A percentile compares a stretch with the other conserved stretches of the same genome.
Conservation (phyloP, 2,888 invertebrate species). For the Ferdinandea cuprea region DNA sequence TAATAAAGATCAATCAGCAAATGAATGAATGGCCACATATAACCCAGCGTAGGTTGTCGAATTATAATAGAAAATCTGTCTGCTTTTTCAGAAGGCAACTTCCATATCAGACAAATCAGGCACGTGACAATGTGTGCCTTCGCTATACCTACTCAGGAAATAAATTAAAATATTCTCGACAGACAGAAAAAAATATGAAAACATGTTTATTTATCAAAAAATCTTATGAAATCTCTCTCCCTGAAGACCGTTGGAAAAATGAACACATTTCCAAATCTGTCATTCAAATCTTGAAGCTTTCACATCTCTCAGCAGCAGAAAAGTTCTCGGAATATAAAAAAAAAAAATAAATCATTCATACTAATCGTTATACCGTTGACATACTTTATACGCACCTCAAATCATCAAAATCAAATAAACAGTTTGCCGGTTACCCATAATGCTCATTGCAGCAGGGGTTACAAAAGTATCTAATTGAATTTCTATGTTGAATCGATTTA, state of each 20-base stretch:
- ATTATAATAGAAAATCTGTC: not conserved
- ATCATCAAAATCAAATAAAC: slow-evolving; percentile 37
- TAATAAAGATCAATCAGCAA: not conserved
- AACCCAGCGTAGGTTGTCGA: no score
- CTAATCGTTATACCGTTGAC: slow-evolving; percentile 17
- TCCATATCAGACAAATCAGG: not conserved
- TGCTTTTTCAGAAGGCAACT: not conserved
- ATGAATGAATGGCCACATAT: no score
- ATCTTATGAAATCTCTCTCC: not conserved
- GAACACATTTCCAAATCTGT: not conserved
- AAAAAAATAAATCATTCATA: slow-evolving; percentile 21
- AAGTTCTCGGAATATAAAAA: no score
- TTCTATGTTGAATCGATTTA: slow-evolving; percentile 62
- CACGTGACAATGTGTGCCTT: not conserved
- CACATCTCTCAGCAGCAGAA: not conserved
- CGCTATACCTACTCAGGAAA: not conserved
- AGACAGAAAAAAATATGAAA: not conserved
- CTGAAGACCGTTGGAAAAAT: not conserved
- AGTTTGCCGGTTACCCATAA: slow-evolving; percentile 49
- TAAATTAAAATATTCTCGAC: not conserved
- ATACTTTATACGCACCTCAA: slow-evolving; percentile 9
- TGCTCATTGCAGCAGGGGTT: slow-evolving; percentile 36
- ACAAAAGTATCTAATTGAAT: slow-evolving; percentile 65
- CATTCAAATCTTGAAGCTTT: slow-evolving; percentile 4
- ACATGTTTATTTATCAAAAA: not conserved